Evolutionary conservation across 2,888 invertebrate species (phyloP).

Genomic region (Oscheius sp.): DNA sequence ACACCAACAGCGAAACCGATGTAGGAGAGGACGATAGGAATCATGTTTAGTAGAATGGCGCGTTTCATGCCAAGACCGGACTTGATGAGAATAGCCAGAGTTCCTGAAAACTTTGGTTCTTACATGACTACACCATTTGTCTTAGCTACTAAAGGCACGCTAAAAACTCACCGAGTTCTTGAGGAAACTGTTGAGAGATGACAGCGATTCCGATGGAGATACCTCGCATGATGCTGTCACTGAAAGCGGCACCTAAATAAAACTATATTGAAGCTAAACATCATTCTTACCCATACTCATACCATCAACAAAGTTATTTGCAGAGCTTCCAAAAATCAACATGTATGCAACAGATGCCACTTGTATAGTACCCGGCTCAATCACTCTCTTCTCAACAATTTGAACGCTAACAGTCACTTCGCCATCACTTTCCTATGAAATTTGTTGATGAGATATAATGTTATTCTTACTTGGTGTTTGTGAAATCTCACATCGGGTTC

Average conservation of each 20-base stretch:
- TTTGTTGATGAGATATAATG: neutral
- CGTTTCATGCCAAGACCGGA: conserved; percentile 67
- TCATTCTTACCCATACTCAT: conserved; percentile 65
- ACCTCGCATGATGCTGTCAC: conserved; percentile 66
- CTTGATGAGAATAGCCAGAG: conserved; percentile 68
- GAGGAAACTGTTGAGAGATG: conserved; percentile 71
- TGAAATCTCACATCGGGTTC: conserved; percentile 10
- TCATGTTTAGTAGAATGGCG: conserved; percentile 65
- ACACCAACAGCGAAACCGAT: conserved; percentile 67
- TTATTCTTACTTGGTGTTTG: neutral
- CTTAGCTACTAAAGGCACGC: too few species aligned
- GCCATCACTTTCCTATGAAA: conserved; percentile 32
- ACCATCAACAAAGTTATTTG: conserved; percentile 72
- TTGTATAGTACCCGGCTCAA: conserved; percentile 63
- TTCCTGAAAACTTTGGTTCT: conserved; percentile 40
- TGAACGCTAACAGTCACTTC: conserved; percentile 57
- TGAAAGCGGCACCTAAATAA: conserved; percentile 64
- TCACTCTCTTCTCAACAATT: conserved; percentile 64
- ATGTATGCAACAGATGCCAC: conserved; percentile 70
- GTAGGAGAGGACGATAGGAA: conserved; percentile 65
- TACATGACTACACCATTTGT: neutral
- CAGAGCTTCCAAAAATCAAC: conserved; percentile 69
- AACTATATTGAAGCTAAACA: neutral
- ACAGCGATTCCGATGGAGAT: conserved; percentile 69
- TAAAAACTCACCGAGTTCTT: conserved; percentile 60